Base-by-base conservation (phyloP, 1,140 invertebrate species). In the Calosoma granatense region DNA sequence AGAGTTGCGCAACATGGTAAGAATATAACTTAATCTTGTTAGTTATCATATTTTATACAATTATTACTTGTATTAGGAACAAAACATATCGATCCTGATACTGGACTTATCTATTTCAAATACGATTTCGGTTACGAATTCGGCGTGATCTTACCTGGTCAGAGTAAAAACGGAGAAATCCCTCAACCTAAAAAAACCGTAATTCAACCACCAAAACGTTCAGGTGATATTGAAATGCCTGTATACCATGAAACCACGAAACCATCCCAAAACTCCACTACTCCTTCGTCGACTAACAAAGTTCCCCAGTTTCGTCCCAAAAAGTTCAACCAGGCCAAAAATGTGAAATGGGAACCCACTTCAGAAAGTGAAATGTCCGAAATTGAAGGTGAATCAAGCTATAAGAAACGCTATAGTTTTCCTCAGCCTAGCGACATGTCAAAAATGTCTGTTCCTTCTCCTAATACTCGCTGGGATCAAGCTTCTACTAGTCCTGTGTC, bases 121-220 rank as follows among this genome's bases (percentile, higher is more conserved):
- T 88, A 88, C 67, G 86, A 88, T 72, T 89, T 89, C 65, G 86
- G 86, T 57, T 89, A 88, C 68, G 86, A 89, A 68, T 88, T 88
- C 65, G 86, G 86, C 54, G 79, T 88, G 55, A 76, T 87, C 22
- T 72, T 85, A 26, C 85, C 86, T 2, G 83, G 84, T 21, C 82
- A 85, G 68, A 76, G 79, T 41, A 81, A 80, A 65, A 76, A 74
- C 22, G 76, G 72, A 55, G 76, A 79, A 71, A 68, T 70, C 58
- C 69, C 65, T 20, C 62, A 63, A 36, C 66, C 67, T 1, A 68
- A 68, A 53, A 70, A 69, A 64, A 70, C 69, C 6, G 71, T 68
- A 20, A 73, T 77, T 21, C 70, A 75, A 59, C 74, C 73, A n/a
- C 77, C 75, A 20, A 73, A 76, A 65, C 67, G 76, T 54, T 75